Evolutionary conservation across 2,888 invertebrate species (phyloP), one percentile per base, ranked within the genome.

Genomic region (Thera obeliscata): DNA sequence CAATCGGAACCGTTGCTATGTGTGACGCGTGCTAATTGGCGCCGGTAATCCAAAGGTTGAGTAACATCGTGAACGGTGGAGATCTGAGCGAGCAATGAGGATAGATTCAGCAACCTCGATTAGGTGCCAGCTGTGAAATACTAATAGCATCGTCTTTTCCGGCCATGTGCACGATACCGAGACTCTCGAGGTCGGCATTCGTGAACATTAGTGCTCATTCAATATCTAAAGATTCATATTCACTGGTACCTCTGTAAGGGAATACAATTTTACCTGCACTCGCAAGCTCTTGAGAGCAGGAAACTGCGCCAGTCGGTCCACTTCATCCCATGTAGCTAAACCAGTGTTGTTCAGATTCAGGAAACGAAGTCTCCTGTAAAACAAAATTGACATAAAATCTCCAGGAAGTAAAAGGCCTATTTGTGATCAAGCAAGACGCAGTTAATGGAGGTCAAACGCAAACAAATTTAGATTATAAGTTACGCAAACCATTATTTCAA

Each of bases 311-410:
- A 99, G 94, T 77, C 96, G 95, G 82, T 98, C 98, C 69, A 99
- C 96, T 82, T 98, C 98, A 78, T 97, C 96, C 98, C 98, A 98
- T 49, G 97, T 96, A 58, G 96, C 94, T 58, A 99, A 89, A 60
- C 96, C 95, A 33, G 98, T 97, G 76, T 97, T 96, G 87, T 98
- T 98, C 72, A 98, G 94, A 88, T 98, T 98, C 66, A 98, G 94
- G 82, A 97, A 96, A 81, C 96, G 95, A 61, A 98, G 94, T 81
- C 95, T 95, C 65, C 95, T 95, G 88, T 94, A 96, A 78, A 41
- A 65, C 12, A 56, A 63, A 22, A 63, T 74, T 66, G 54, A 64
- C 77, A 72, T 74, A 70, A 90, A 79, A 56, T 70, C 56, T 61
- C 66, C 61, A 65, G 69, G 71, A 70, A 66, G 70, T 58, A 67